A percentile compares a stretch with the other conserved stretches of the same genome.
Conservation (phyloP, 2,113 vertebrate species). For the Patagioenas fasciata region DNA sequence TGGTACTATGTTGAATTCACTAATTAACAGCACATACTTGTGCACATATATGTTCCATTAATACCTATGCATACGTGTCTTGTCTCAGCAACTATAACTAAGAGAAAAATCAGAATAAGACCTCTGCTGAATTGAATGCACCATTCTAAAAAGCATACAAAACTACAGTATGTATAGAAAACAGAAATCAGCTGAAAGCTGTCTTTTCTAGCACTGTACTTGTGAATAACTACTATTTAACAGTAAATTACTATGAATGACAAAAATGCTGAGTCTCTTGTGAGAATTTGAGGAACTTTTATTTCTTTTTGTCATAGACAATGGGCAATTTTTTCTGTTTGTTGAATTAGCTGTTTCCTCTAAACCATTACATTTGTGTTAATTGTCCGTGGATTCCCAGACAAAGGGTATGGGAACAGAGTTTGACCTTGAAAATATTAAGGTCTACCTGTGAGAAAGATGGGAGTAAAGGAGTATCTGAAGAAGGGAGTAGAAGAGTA, state of each 20-base stretch:
- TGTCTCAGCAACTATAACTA: not conserved
- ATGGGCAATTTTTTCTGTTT: not conserved
- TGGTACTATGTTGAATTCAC: not conserved
- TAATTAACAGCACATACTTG: not conserved
- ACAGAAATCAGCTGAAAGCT: not conserved
- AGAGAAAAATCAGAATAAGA: not conserved
- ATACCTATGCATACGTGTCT: not conserved
- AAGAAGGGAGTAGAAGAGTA: too few species aligned
- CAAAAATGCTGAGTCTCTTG: not conserved
- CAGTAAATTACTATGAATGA: not conserved
- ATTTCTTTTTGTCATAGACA: not conserved
- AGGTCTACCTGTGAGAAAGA: too few species aligned
- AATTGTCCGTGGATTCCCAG: too few species aligned
- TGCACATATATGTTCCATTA: not conserved
- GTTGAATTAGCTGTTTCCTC: not conserved
- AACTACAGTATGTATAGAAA: not conserved
- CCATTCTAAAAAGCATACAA: not conserved
- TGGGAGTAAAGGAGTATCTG: too few species aligned
- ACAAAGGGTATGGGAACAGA: too few species aligned
- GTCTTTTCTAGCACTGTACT: not conserved
- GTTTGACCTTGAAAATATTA: too few species aligned
- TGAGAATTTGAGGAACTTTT: not conserved
- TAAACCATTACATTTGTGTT: not conserved
- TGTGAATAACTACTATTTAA: not conserved
- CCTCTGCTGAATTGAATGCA: not conserved